Evolutionary conservation across 2,888 invertebrate genomes (phyloP), one percentile per base, ranked within the genome.

Genomic region (Drosophila phalerata): DNA sequence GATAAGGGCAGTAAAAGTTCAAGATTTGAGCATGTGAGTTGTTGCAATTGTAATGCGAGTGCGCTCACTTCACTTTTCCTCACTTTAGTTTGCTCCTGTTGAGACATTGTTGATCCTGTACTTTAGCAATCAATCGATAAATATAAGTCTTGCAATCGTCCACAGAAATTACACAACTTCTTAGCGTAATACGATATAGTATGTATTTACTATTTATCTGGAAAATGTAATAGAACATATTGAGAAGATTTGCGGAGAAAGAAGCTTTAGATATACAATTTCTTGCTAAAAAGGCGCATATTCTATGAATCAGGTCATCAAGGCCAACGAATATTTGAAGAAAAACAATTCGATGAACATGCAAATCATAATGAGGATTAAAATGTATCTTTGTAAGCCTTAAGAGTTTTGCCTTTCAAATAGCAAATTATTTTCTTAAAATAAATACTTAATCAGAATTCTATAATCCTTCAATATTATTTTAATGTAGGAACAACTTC

Each of bases 11-110:
- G 62, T 62, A 71, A 76, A 83, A 74, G 69, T 80, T 79, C 64
- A 62, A 55, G 55, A 76, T 71, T 62, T 45, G 63, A 84, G 53
- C 63, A 75, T 69, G 76, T 75, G 79, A 69, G 69, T 76, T 76
- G 79, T 75, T 79, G 75, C 75, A 76, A 79, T 79, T 76, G 76
- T 69, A 75, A 56, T 75, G 49, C 47, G 56, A 73, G 58, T 78
- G 48, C 34, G 13, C 57, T 43, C 43, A 52, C 42, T 43, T 62
- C 25, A 51, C 48, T 58, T 63, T 42, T 10, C 4, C 19, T 47
- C 43, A 56, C 38, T 19, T 32, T 2, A 62, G 43, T 22, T 32
- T 58, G 58, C 42, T 49, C 42, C 47, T 17, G 17, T 49, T n/a
- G 34, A 13, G 3, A 37, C 47, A 48, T 25, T 1, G 19, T 42